Percentiles rank a stretch among this genome's conserved stretches.
These are phyloP conservation scores for Drosophila rubida DNA, from an alignment of 2,888 invertebrate species.

Conservation along the genomic window DNA sequence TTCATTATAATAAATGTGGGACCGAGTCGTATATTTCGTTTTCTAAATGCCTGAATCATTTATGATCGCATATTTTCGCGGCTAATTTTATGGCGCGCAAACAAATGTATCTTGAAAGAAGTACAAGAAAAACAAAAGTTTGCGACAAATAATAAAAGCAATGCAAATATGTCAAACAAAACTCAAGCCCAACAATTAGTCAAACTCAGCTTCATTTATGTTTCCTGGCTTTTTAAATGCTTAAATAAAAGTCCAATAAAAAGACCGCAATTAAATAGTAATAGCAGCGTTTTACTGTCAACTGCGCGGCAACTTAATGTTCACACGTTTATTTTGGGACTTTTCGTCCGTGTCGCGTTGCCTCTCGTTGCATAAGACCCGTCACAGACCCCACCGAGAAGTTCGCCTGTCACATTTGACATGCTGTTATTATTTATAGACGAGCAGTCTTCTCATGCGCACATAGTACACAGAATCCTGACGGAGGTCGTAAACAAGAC, in stretches of 20 bases:
- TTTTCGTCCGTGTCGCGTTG: not conserved
- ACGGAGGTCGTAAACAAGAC: constrained; percentile 33
- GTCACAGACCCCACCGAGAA: constrained; percentile 15
- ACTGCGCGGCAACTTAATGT: not conserved
- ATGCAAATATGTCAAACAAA: not conserved
- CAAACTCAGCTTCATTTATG: no score
- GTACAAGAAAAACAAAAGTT: not conserved
- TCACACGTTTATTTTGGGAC: constrained; percentile 6
- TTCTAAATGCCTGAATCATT: constrained; percentile 22
- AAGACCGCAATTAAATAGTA: not conserved
- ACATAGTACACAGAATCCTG: not conserved
- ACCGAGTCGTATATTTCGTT: constrained; percentile 12
- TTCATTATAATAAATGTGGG: constrained; percentile 23
- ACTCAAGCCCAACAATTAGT: no score
- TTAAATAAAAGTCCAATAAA: not conserved
- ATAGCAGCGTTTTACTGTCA: not conserved
- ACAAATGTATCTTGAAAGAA: not conserved
- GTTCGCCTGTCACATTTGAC: constrained; percentile 48
- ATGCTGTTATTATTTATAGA: constrained; percentile 39
- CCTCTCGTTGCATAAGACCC: constrained; percentile 37
- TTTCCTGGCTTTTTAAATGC: no score
- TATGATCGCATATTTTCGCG: constrained; percentile 5
- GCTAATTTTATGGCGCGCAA: constrained; percentile 10
- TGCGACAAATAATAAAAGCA: no score
- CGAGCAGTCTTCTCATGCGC: constrained; percentile 7